Evolutionary conservation across 2,113 vertebrate genomes (phyloP), one percentile per base, ranked within the genome.

Genomic region (Columba janthina): DNA sequence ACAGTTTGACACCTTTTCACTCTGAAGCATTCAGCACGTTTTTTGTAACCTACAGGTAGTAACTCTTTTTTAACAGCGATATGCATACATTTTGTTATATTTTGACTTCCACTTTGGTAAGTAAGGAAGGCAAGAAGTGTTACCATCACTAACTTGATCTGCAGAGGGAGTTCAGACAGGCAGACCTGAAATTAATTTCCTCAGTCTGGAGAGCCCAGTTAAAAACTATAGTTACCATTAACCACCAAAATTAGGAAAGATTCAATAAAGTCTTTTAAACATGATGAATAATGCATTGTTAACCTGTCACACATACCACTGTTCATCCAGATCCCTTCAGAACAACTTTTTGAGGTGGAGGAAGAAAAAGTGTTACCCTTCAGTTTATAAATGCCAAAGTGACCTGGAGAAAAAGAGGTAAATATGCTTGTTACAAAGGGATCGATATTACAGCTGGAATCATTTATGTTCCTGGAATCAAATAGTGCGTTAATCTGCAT

Each of bases 21-120:
- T 64, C 24, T 10, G 25, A 90, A 87, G 32, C 2, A 2, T 26
- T 9, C 6, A 44, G 69, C 7, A n/a, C 0, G 3, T 0, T 3
- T 18, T 86, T 32, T 62, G 53, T 64, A 72, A 62, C n/a, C 26
- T 65, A 29, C 9, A 26, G 46, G 53, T 28, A 65, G 53, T 69
- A 72, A 46, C 32, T 72, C 56, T 66, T 29, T 29, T 78, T 85
- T n/a, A 87, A 24, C 28, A 40, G 40, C 10, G 5, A 11, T 46
- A 31, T 46, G 21, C 48, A 54, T 67, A 44, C 19, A 48, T 58
- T 69, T 76, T 72, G 42, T 53, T 94, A 9, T 31, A 72, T 50
- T 83, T 82, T 91, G 87, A 53, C 62, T 89, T 85, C 57, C 58
- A 42, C 62, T 79, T 72, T 18, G n/a, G n/a, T 85, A 75, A 79